Conservation (phyloP, 1,140 invertebrate genomes). For the Platyscapa corneri region DNA sequence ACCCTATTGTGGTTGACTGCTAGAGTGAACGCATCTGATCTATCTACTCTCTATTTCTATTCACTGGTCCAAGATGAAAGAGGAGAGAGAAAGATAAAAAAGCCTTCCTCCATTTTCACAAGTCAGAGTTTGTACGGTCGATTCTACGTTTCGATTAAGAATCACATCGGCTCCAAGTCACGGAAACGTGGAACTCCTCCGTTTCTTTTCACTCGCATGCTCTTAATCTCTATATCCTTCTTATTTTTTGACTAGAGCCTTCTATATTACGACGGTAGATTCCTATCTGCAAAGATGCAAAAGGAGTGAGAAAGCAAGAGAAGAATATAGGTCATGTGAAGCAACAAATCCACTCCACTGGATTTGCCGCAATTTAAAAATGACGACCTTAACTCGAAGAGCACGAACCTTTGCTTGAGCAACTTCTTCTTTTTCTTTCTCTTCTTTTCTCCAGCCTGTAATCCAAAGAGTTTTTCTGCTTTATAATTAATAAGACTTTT, state of each 20-base stretch:
- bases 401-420: constrained; percentile 22
- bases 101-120: not conserved
- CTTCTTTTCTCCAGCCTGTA: not conserved
- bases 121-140: not conserved
- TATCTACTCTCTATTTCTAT: constrained; percentile 43
- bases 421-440: not conserved
- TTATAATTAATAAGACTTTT: constrained; percentile 48
- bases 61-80: constrained; percentile 34
- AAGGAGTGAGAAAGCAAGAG: not conserved
- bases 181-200: not conserved
- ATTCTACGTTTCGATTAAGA: constrained; percentile 46
- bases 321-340: constrained; percentile 39
- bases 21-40: not conserved
- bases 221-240: constrained; percentile 22
- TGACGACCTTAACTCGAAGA: constrained; percentile 28
- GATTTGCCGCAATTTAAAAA: constrained; percentile 43
- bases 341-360: constrained; percentile 46
- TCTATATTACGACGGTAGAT: constrained; percentile 22
- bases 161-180: constrained; percentile 21
- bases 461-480: constrained; percentile 30
- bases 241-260: not conserved
- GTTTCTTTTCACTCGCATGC: constrained; percentile 21
- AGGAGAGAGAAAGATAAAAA: not conserved
- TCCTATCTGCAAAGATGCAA: constrained; percentile 35
- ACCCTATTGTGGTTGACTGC: constrained; percentile 24